phyloP scores from a whole-genome alignment of 2,888 invertebrate species.

The Cataglyphis albicans region DNA sequence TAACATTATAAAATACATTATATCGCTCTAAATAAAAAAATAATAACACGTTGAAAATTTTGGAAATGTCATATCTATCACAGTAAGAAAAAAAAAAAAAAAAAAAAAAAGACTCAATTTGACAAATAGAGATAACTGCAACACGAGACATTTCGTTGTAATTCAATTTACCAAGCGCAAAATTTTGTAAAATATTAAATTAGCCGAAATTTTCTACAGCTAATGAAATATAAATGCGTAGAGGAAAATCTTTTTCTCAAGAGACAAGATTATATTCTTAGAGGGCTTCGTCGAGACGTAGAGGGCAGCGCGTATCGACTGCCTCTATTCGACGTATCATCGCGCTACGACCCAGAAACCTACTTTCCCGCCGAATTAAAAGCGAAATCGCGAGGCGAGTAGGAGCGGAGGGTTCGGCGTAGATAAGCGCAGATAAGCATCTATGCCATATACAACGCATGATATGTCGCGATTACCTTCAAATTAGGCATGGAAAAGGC shows the following conservation, averaged over 20 bases:
- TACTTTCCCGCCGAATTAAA: constrained; percentile 81
- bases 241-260: constrained; percentile 11
- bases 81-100: not conserved
- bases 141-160: not conserved
- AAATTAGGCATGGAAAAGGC: not conserved
- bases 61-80: not conserved
- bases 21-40: not conserved
- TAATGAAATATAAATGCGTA: not conserved
- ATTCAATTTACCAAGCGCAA: not conserved
- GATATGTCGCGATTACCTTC: not conserved
- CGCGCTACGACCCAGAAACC: constrained; percentile 80
- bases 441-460: not conserved
- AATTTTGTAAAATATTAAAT: not conserved
- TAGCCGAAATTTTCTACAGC: not conserved
- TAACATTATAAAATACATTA: not conserved
- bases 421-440: constrained; percentile 61
- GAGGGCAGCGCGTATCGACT: constrained; percentile 9
- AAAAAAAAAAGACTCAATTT: not conserved
- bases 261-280: constrained; percentile 21
- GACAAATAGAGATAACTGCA: not conserved
- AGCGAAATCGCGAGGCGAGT: constrained; percentile 80
- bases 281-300: not conserved
- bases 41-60: constrained; percentile 5
- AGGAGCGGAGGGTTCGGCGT: constrained; percentile 56
- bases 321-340: constrained; percentile 72